phyloP scores from a whole-genome alignment of 2,888 invertebrate genomes.

The Eristalinus aeneus region DNA sequence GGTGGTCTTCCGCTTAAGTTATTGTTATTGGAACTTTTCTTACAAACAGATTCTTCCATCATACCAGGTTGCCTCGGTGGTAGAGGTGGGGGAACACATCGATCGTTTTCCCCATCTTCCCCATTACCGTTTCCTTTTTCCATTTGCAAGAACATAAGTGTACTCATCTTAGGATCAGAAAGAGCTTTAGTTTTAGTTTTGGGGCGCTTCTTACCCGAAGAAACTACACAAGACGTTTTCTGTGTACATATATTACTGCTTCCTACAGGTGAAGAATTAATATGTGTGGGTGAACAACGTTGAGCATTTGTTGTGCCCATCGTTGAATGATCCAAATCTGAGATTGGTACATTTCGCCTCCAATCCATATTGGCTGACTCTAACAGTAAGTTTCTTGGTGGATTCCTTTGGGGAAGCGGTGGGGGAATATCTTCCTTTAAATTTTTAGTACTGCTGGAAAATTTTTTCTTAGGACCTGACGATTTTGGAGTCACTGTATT shows the following conservation, averaged over 20 bases:
- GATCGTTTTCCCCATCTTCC: conserved; percentile 79
- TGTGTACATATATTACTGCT: conserved; percentile 7
- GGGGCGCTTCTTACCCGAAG: conserved; percentile 74
- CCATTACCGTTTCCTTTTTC: conserved; percentile 75
- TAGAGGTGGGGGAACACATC: conserved; percentile 82
- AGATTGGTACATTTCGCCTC: conserved; percentile 75
- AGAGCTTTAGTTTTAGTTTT: conserved; percentile 80
- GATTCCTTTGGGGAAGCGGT: conserved; percentile 83
- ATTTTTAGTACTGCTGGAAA: conserved; percentile 76
- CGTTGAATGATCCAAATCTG: conserved; percentile 78
- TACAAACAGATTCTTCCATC: conserved; percentile 76
- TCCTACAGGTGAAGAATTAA: background rate
- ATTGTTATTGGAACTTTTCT: conserved; percentile 39
- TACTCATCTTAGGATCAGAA: conserved; percentile 81
- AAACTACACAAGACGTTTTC: conserved; percentile 41
- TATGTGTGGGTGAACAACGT: conserved; percentile 72
- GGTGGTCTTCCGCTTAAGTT: conserved; percentile 73
- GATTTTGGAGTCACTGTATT: conserved; percentile 73
- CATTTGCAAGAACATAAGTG: conserved; percentile 81
- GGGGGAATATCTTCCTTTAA: conserved; percentile 81
- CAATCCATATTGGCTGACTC: conserved; percentile 73
- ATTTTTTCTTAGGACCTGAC: conserved; percentile 76
- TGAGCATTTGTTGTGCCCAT: conserved; percentile 54
- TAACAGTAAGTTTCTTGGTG: conserved; percentile 76
- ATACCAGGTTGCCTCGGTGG: conserved; percentile 83